Percentiles rank a stretch among this genome's conserved stretches.
These are phyloP conservation scores for Progne subis DNA, from an alignment of 2,113 vertebrate genomes.

Conservation along the genomic window DNA sequence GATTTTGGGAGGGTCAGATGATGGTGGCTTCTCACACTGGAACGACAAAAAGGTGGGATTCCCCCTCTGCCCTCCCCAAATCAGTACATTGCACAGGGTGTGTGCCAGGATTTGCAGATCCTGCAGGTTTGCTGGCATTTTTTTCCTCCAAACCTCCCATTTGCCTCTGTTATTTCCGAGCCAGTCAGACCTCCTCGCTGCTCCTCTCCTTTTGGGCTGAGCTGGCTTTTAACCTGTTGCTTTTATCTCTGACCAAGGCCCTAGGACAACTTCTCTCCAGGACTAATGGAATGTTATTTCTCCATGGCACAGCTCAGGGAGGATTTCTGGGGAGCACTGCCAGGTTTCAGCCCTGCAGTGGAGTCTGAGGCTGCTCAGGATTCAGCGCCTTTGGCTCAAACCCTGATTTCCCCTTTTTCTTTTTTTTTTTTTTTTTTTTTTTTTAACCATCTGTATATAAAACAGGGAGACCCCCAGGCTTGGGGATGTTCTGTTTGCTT, in stretches of 20 bases:
- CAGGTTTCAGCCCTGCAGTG: neutral
- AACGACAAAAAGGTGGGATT: too few relatives aligned
- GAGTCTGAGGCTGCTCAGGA: neutral
- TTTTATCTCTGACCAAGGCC: neutral
- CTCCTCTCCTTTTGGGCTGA: neutral
- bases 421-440: neutral
- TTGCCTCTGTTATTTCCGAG: neutral
- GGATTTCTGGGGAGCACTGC: neutral
- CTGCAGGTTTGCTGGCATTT: neutral
- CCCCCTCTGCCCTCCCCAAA: accelerated
- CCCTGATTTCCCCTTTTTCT: neutral
- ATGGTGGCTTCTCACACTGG: neutral
- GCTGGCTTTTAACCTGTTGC: slow-evolving; percentile 41
- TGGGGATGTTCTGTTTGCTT: neutral
- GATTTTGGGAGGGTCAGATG: neutral
- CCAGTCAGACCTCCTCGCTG: neutral
- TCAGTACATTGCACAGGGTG: accelerated
- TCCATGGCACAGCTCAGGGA: neutral
- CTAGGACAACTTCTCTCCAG: neutral
- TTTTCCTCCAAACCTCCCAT: neutral
- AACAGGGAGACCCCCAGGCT: neutral
- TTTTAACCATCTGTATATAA: neutral
- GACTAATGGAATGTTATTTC: neutral
- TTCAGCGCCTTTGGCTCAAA: neutral
- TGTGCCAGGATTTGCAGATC: neutral